These are phyloP conservation scores for Rhyacichthys aspro DNA, from an alignment of 2,797 vertebrate species.

Conservation along the genomic window DNA sequence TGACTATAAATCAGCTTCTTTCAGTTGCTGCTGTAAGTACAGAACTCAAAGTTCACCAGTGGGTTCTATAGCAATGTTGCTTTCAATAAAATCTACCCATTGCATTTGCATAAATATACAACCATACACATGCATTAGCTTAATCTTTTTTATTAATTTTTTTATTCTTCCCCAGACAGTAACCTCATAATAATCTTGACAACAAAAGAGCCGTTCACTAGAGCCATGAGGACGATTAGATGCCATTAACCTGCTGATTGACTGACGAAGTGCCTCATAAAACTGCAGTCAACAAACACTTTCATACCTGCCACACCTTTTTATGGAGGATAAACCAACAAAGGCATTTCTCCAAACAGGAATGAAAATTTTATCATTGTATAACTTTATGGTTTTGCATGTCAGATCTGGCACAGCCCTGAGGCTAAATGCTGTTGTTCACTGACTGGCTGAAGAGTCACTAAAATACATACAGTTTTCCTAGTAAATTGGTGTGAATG, in stretches of 20 bases:
- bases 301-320: background rate
- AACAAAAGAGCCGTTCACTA: constrained; percentile 30
- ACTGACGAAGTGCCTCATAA: too few species aligned
- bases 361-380: too few species aligned
- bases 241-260: constrained; percentile 21
- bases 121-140: background rate
- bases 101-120: background rate
- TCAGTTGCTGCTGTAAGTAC: too few species aligned
- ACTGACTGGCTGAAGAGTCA: too few species aligned
- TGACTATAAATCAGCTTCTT: too few species aligned
- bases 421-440: constrained; percentile 6
- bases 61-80: too few species aligned
- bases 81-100: background rate
- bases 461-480: background rate
- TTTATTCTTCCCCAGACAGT: constrained; percentile 25
- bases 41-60: too few species aligned
- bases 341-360: too few species aligned
- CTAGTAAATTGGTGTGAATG: background rate
- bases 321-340: background rate
- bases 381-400: too few species aligned
- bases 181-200: constrained; percentile 18
- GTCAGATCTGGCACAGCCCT: background rate
- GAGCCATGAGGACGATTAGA: constrained; percentile 20
- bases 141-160: constrained; percentile 28
- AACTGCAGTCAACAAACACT: too few species aligned